Conservation (phyloP, 2,113 vertebrate genomes). For the Electrona antarctica region DNA sequence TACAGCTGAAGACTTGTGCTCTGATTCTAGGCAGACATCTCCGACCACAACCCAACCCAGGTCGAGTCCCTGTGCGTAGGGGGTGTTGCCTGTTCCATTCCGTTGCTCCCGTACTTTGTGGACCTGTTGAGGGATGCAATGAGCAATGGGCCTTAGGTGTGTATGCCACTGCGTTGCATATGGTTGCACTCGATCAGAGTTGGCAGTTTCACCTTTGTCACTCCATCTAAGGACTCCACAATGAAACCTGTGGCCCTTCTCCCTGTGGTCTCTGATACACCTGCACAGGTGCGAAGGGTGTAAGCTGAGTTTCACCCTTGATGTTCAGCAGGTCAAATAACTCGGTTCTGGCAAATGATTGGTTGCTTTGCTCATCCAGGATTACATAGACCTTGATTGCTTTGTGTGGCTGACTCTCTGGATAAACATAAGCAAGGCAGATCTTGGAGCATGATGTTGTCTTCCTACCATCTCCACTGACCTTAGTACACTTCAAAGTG, state of each 20-base stretch:
- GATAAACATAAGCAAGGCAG: constrained; percentile 28
- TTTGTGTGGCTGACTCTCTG: neutral
- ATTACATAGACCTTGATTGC: constrained; percentile 29
- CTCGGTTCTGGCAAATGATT: constrained; percentile 5
- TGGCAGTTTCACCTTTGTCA: neutral
- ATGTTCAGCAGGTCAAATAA: constrained; percentile 23
- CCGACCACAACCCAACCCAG: no score
- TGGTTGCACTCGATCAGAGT: constrained; percentile 40
- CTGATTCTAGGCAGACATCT: no score
- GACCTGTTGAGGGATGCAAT: no score
- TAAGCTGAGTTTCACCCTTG: neutral
- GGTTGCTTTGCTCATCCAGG: constrained; percentile 41
- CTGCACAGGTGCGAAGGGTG: constrained; percentile 12
- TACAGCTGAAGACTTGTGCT: no score
- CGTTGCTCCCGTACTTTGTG: no score
- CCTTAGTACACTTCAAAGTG: constrained; percentile 19
- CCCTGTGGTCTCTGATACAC: neutral
- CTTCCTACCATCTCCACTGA: constrained; percentile 23
- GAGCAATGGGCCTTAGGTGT: no score
- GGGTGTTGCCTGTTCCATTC: no score
- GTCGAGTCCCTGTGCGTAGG: no score
- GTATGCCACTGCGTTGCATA: no score
- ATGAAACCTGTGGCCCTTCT: neutral
- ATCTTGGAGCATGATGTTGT: constrained; percentile 52
- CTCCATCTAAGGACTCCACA: neutral